Conservation (phyloP, 2,888 invertebrate genomes). For the Thecocarcelia acutangulata region DNA sequence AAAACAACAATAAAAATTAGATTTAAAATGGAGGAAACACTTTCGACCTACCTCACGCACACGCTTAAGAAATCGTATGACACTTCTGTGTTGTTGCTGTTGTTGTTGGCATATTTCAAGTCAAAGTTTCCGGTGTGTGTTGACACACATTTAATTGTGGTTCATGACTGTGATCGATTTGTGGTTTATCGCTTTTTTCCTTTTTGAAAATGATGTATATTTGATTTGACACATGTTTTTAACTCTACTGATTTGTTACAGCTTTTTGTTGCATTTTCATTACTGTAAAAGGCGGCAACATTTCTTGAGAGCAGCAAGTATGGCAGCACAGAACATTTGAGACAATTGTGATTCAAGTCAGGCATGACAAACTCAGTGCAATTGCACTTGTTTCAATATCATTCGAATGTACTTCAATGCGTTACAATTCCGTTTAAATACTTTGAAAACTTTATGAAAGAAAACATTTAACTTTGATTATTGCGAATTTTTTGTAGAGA, state of each 20-base stretch:
- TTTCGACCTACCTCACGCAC: constrained; percentile 53
- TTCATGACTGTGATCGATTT: constrained; percentile 16
- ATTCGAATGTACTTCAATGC: too few relatives aligned
- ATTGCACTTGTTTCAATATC: too few relatives aligned
- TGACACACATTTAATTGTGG: constrained; percentile 49
- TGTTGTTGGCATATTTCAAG: constrained; percentile 41
- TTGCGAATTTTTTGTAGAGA: too few relatives aligned
- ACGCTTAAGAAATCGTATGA: background rate
- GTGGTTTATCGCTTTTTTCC: background rate
- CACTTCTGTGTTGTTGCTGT: constrained; percentile 21
- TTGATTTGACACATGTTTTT: constrained; percentile 16
- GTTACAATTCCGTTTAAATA: too few relatives aligned
- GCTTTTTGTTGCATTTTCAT: constrained; percentile 19
- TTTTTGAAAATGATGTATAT: background rate
- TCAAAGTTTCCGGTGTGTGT: constrained; percentile 62
- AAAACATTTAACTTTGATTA: too few relatives aligned
- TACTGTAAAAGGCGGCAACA: background rate
- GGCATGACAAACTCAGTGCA: too few relatives aligned
- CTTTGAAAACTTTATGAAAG: too few relatives aligned
- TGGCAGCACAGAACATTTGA: too few relatives aligned
- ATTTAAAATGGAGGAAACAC: too few relatives aligned
- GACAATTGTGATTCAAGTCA: too few relatives aligned
- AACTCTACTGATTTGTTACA: constrained; percentile 12
- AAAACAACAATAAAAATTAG: constrained; percentile 6
- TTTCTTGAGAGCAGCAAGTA: too few relatives aligned